Conservation (phyloP, 2,888 invertebrate species). For the Yponomeuta evonymella region DNA sequence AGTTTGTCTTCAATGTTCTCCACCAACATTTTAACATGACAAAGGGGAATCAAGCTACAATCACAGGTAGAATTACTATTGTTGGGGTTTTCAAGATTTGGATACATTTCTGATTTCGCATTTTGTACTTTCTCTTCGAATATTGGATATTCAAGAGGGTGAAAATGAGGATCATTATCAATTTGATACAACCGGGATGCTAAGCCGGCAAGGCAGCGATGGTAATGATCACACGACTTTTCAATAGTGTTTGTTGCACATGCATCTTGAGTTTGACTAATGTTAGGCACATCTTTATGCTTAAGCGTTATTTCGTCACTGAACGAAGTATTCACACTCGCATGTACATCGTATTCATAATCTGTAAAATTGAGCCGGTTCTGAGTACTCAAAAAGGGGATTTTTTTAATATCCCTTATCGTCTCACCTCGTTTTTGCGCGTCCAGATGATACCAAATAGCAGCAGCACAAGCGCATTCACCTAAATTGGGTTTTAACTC, state of each 20-base stretch:
- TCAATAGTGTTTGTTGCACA: background rate
- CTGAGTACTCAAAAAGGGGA: background rate
- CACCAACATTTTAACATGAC: slow-evolving; percentile 66
- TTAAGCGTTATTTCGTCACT: background rate
- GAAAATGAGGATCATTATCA: background rate
- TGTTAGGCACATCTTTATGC: slow-evolving; percentile 20
- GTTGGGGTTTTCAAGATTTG: background rate
- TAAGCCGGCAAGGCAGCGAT: background rate
- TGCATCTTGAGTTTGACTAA: slow-evolving; percentile 14
- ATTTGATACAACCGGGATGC: background rate
- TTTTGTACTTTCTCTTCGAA: background rate
- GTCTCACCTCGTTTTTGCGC: background rate
- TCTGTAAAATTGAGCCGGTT: background rate
- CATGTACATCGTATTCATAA: background rate
- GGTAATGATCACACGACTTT: background rate
- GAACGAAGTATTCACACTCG: background rate
- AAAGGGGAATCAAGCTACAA: slow-evolving; percentile 58
- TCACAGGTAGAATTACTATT: slow-evolving; percentile 34
- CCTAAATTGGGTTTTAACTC: background rate
- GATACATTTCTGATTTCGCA: background rate
- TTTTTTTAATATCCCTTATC: background rate
- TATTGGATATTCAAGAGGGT: background rate
- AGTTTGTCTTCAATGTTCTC: slow-evolving; percentile 57
- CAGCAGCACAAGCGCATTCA: background rate
- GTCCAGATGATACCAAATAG: background rate